These are phyloP conservation scores for Caenorhabditis angaria DNA, from an alignment of 2,888 invertebrate species.

Conservation along the genomic window DNA sequence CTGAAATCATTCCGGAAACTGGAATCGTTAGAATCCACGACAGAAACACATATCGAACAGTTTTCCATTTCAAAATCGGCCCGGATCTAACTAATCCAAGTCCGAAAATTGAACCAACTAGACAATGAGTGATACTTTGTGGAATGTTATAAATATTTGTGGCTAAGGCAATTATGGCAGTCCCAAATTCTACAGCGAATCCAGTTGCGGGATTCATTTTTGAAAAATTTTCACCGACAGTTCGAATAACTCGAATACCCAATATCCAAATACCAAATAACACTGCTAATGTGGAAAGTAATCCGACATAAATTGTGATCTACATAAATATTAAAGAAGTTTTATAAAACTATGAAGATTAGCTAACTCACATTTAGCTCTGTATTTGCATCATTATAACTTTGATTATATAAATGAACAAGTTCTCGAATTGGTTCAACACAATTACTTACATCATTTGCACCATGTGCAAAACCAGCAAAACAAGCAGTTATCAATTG, in stretches of 20 bases:
- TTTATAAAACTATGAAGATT: background rate
- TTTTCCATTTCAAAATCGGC: conserved; percentile 35
- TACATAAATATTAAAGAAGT: too few species aligned
- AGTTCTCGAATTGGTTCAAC: conserved; percentile 31
- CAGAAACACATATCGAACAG: conserved; percentile 30
- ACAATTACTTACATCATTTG: conserved; percentile 84
- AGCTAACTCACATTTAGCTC: conserved; percentile 22
- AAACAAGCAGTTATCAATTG: conserved; percentile 96
- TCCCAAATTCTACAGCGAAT: conserved; percentile 93
- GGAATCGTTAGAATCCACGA: conserved; percentile 42
- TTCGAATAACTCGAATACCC: conserved; percentile 93
- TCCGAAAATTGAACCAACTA: conserved; percentile 77
- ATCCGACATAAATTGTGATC: conserved; percentile 25
- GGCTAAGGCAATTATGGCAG: conserved; percentile 91
- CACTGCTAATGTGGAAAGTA: conserved; percentile 79
- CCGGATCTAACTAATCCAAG: conserved; percentile 38
- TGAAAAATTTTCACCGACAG: conserved; percentile 85
- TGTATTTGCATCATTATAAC: conserved; percentile 24
- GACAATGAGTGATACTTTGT: conserved; percentile 96
- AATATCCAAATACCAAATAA: conserved; percentile 92
- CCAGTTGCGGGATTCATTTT: conserved; percentile 75
- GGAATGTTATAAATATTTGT: conserved; percentile 96
- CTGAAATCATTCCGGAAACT: conserved; percentile 35
- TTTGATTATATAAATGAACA: conserved; percentile 32
- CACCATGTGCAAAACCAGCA: conserved; percentile 97